These are phyloP conservation scores for Epizoanthus scotinus DNA, from an alignment of 92 coral and sea anemone genomes.

Conservation along the genomic window DNA sequence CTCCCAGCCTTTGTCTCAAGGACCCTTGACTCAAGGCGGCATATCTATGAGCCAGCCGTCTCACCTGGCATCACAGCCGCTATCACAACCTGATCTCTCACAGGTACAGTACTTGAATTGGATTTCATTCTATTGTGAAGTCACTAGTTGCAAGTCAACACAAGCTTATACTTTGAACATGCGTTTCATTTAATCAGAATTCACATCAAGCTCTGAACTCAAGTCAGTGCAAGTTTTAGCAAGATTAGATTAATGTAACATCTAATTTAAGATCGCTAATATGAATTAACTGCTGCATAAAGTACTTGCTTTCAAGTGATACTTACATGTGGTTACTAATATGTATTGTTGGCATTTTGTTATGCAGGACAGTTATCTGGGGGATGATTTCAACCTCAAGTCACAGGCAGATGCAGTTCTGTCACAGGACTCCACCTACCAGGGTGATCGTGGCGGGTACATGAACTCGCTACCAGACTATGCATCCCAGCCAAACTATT, in stretches of 20 bases:
- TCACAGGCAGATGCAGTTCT: constrained; percentile 99
- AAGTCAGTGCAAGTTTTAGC: too few species aligned
- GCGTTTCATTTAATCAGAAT: background rate
- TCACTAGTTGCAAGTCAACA: too few species aligned
- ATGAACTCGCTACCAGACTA: constrained; percentile 99
- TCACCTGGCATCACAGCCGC: constrained; percentile 93
- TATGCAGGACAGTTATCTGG: constrained; percentile 93
- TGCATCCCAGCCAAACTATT: constrained; percentile 98
- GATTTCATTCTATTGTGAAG: background rate
- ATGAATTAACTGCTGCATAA: too few species aligned
- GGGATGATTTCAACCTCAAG: constrained; percentile 98
- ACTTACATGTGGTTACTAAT: background rate
- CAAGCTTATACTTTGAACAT: too few species aligned
- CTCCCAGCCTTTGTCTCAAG: constrained; percentile 99
- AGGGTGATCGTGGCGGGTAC: constrained; percentile 98
- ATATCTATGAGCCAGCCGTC: constrained; percentile 99
- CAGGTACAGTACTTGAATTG: constrained; percentile 56
- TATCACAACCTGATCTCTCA: constrained; percentile 98
- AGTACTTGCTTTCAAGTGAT: too few species aligned
- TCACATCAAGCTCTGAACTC: background rate
- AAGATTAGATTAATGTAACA: too few species aligned
- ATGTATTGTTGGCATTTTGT: background rate
- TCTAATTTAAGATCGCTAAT: too few species aligned
- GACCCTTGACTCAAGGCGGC: constrained; percentile 99
- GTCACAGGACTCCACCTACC: constrained; percentile 99